Percentiles rank a stretch among this genome's conserved stretches.
Evolutionary conservation across 92 coral and sea anemone species (phyloP).

Genomic region (Porites rus): DNA sequence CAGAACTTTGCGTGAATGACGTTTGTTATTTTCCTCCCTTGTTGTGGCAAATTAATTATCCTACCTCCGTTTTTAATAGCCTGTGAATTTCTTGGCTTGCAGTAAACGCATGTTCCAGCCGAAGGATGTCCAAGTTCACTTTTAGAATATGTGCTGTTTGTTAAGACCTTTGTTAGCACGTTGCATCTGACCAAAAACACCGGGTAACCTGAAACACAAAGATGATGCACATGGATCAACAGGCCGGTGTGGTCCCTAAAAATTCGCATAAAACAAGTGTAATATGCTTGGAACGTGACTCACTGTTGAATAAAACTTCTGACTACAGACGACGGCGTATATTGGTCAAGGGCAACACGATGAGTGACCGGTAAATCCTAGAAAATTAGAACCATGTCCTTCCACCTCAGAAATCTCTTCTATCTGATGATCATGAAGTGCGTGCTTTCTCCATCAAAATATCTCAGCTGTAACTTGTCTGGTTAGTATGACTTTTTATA

Average conservation of each 20-base stretch:
- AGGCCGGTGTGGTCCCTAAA: not conserved
- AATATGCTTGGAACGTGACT: slow-evolving; percentile 33
- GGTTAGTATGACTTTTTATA: slow-evolving; percentile 10
- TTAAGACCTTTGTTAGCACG: not conserved
- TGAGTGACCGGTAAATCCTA: not conserved
- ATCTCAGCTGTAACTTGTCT: slow-evolving; percentile 8
- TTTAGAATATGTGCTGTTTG: not conserved
- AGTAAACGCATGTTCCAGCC: not conserved
- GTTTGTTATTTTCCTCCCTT: not conserved
- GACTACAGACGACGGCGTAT: not conserved
- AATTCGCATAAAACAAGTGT: not conserved
- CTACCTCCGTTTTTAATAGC: not conserved
- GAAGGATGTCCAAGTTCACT: not conserved
- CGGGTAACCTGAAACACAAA: slow-evolving; percentile 6
- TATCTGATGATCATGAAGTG: not conserved
- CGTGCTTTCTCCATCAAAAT: slow-evolving; percentile 3
- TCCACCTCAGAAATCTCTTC: not conserved
- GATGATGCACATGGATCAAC: not conserved
- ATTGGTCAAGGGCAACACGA: not conserved
- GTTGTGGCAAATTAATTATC: not conserved
- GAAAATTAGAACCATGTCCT: slow-evolving; percentile 6
- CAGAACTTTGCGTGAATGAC: not conserved
- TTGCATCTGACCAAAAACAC: not conserved
- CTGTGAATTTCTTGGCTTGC: not conserved
- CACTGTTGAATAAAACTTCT: not conserved